phyloP scores from a whole-genome alignment of 2,797 vertebrate genomes.

The Clarias laeviceps region DNA sequence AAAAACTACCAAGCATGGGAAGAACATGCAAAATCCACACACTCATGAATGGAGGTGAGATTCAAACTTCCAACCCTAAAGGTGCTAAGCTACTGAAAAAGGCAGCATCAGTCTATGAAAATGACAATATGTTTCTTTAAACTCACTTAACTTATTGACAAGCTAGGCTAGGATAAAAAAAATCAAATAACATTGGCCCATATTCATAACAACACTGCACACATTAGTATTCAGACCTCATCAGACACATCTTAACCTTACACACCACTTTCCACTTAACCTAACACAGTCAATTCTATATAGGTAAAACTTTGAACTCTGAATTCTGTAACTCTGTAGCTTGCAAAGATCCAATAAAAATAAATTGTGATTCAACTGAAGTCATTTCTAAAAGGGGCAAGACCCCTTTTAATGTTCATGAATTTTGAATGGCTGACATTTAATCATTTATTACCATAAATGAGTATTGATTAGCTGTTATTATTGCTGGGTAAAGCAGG shows the following conservation, averaged over 20 bases:
- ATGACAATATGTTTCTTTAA: not conserved
- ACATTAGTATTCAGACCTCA: not conserved
- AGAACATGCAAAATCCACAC: too few relatives aligned
- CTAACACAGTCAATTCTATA: not conserved
- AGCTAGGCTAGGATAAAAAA: not conserved
- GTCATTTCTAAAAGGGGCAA: not conserved
- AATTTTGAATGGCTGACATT: conserved; percentile 33
- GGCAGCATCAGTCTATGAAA: not conserved
- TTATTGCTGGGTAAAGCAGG: conserved; percentile 29
- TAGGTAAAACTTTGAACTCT: not conserved
- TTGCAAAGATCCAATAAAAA: not conserved
- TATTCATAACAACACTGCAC: not conserved
- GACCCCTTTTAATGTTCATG: conserved; percentile 8
- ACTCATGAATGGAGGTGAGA: too few relatives aligned
- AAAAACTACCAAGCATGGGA: too few relatives aligned
- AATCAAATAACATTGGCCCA: not conserved
- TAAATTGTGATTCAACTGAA: not conserved
- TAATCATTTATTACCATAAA: not conserved
- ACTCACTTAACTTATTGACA: not conserved
- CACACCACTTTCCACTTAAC: too few relatives aligned
- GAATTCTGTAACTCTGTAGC: not conserved
- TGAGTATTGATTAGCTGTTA: conserved; percentile 23
- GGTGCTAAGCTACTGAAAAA: not conserved
- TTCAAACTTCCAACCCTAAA: too few relatives aligned
- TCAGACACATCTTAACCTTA: too few relatives aligned